Evolutionary conservation across 1,140 invertebrate species (phyloP).

Genomic region (Pararge aegeria): DNA sequence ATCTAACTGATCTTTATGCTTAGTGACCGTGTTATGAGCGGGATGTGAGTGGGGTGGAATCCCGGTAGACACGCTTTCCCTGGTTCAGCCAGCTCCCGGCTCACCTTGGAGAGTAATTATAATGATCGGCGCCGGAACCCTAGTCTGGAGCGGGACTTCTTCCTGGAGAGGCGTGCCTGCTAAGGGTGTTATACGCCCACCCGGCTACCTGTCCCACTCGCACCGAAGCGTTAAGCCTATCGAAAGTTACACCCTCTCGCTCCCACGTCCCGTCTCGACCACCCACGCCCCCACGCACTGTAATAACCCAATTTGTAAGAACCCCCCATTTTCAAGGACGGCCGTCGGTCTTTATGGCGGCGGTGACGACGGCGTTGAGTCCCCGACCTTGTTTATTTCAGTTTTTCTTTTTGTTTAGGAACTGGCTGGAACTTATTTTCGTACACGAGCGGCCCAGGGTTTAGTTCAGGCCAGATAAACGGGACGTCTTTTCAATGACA

Average conservation of each 20-base stretch:
- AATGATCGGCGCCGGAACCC: conserved; percentile 78
- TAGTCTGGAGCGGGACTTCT: conserved; percentile 70
- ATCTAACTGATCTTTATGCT: conserved; percentile 32
- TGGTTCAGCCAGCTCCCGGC: conserved; percentile 69
- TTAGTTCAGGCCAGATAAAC: conserved; percentile 34
- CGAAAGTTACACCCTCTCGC: conserved; percentile 21
- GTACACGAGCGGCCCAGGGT: conserved; percentile 55
- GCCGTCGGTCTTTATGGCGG: conserved; percentile 77
- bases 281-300: conserved; percentile 67
- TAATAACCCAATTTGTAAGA: conserved; percentile 79
- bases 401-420: conserved; percentile 79
- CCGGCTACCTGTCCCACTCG: conserved; percentile 44
- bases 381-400: conserved; percentile 78
- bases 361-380: conserved; percentile 75
- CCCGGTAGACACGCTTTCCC: conserved; percentile 54
- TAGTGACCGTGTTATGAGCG: conserved; percentile 50
- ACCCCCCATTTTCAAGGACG: conserved; percentile 78
- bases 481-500: not conserved
- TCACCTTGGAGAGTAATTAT: conserved; percentile 79
- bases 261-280: conserved; percentile 58
- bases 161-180: conserved; percentile 75
- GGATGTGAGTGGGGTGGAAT: conserved; percentile 42
- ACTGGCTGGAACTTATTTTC: conserved; percentile 74
- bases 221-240: conserved; percentile 14
- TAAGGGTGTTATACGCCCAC: conserved; percentile 73